Evolutionary conservation across 2,888 invertebrate species (phyloP).

Genomic region (Dolichopus griseipennis): DNA sequence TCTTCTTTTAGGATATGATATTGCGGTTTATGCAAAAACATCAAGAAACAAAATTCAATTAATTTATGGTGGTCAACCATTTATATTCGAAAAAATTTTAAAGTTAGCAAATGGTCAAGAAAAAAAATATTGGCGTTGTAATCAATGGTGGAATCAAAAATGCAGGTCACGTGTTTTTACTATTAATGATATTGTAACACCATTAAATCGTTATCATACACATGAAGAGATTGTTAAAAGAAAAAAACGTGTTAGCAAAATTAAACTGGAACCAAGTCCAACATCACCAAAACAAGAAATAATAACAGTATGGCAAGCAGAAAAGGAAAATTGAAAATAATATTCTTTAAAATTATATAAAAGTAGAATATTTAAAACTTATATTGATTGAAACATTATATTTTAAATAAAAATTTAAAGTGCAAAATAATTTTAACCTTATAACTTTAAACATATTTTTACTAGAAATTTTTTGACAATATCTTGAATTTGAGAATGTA

Average conservation of each 20-base stretch:
- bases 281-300: background rate
- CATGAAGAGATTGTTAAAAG: slow-evolving; percentile 42
- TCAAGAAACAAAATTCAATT: slow-evolving; percentile 42
- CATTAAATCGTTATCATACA: slow-evolving; percentile 42
- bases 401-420: too few relatives aligned
- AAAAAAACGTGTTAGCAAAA: slow-evolving; percentile 39
- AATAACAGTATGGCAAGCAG: background rate
- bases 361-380: too few relatives aligned
- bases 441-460: too few relatives aligned
- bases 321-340: background rate
- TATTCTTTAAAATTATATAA: too few relatives aligned
- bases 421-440: too few relatives aligned
- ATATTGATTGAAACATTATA: too few relatives aligned
- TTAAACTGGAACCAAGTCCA: slow-evolving; percentile 14
- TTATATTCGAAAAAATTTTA: slow-evolving; percentile 41
- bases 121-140: slow-evolving; percentile 43
- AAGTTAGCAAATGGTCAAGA: slow-evolving; percentile 37
- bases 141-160: slow-evolving; percentile 45
- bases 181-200: slow-evolving; percentile 38
- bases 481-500: too few relatives aligned
- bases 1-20: slow-evolving; percentile 30
- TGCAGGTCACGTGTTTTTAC: slow-evolving; percentile 43
- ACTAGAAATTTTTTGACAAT: too few relatives aligned
- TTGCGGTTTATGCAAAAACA: slow-evolving; percentile 42
- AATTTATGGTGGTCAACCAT: slow-evolving; percentile 43